These are phyloP conservation scores for Anaspis maculata DNA, from an alignment of 2,888 invertebrate genomes.

Conservation along the genomic window DNA sequence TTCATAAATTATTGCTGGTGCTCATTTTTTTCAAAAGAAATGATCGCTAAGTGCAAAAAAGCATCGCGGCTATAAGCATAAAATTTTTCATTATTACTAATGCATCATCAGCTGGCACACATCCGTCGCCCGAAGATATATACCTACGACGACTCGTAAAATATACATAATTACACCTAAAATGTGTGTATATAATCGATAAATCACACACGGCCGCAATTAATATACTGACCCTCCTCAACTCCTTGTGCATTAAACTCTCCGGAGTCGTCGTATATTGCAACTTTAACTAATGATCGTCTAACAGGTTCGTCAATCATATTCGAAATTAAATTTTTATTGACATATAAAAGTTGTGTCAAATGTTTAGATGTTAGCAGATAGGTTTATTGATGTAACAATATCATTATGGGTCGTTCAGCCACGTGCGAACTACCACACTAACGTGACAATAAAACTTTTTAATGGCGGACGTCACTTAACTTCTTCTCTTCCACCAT, in stretches of 20 bases:
- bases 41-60: no score
- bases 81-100: no score
- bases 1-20: no score
- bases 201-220: slow-evolving; percentile 23
- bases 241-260: slow-evolving; percentile 18
- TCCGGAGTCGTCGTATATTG: no score
- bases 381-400: slow-evolving; percentile 44
- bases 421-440: slow-evolving; percentile 41
- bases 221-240: slow-evolving; percentile 23
- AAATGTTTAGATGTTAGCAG: slow-evolving; percentile 39
- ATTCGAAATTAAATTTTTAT: slow-evolving; percentile 43
- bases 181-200: slow-evolving; percentile 19
- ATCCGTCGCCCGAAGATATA: no score
- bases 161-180: slow-evolving; percentile 18
- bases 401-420: slow-evolving; percentile 41
- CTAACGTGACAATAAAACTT: slow-evolving; percentile 42
- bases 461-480: slow-evolving; percentile 40
- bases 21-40: no score
- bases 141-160: slow-evolving; percentile 23
- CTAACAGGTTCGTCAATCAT: slow-evolving; percentile 41
- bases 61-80: no score
- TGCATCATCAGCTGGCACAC: no score
- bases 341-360: slow-evolving; percentile 41
- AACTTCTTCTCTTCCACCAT: slow-evolving; percentile 13
- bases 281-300: slow-evolving; percentile 30